Evolutionary conservation across 2,113 vertebrate genomes (phyloP).

Genomic region (Anseranas semipalmata): DNA sequence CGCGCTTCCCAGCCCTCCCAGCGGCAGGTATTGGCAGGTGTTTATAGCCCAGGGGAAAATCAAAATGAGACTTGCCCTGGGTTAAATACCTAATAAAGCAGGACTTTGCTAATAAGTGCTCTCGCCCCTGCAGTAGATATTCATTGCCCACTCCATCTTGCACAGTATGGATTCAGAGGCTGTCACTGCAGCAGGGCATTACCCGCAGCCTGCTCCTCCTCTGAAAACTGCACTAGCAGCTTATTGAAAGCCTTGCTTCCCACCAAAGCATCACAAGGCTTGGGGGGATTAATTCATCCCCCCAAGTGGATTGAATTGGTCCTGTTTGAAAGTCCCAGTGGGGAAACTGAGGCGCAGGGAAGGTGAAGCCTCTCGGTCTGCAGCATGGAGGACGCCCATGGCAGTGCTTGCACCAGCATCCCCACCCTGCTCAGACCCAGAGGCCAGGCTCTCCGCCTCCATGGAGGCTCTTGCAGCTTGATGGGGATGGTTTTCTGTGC

Average conservation of each 20-base stretch:
- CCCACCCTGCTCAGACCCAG: no score
- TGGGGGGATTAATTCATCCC: not conserved
- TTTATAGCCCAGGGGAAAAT: not conserved
- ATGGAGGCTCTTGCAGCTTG: not conserved
- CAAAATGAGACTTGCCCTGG: not conserved
- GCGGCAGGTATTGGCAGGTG: not conserved
- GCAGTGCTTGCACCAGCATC: not conserved
- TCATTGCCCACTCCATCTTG: not conserved
- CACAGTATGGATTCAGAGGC: not conserved
- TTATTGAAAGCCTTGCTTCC: not conserved
- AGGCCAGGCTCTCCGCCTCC: not conserved
- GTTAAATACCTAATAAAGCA: not conserved
- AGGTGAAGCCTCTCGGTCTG: not conserved
- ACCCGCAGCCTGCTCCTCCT: not conserved
- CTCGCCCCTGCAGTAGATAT: not conserved
- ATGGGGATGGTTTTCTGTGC: not conserved
- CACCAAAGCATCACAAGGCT: not conserved
- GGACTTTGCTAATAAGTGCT: not conserved
- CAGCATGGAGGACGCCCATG: not conserved
- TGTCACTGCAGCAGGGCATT: fast-evolving
- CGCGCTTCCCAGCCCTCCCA: not conserved
- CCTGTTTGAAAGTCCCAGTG: not conserved
- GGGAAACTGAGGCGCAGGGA: not conserved
- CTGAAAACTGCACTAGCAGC: not conserved
- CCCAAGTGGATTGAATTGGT: not conserved